phyloP scores from a whole-genome alignment of 1,140 invertebrate genomes.

The Gryllus bimaculatus region DNA sequence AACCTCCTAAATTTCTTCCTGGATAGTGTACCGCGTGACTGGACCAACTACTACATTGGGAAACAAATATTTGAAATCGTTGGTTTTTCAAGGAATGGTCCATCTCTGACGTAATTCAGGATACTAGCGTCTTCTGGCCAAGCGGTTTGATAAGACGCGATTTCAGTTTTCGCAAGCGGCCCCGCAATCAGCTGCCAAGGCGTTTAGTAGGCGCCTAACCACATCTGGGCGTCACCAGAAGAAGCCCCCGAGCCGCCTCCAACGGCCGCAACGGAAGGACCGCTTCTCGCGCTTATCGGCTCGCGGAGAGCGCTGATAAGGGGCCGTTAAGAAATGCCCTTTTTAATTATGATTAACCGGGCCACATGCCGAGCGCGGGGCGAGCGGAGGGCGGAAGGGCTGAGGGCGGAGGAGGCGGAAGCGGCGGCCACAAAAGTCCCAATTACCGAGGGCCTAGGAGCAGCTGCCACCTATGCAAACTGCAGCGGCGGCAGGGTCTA shows the following conservation, averaged over 20 bases:
- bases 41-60: too few species aligned
- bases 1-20: too few species aligned
- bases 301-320: not conserved
- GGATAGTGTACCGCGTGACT: too few species aligned
- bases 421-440: not conserved
- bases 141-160: too few species aligned
- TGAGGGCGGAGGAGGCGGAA: not conserved
- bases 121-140: too few species aligned
- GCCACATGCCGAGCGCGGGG: not conserved
- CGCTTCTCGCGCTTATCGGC: too few species aligned
- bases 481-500: not conserved
- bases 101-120: too few species aligned
- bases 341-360: not conserved
- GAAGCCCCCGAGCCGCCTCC: not conserved
- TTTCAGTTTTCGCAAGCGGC: too few species aligned
- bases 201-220: not conserved
- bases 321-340: not conserved
- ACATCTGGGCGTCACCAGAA: not conserved
- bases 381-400: not conserved
- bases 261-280: too few species aligned
- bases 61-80: too few species aligned
- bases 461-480: slow-evolving; percentile 2
- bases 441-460: not conserved
- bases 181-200: too few species aligned
- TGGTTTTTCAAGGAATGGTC: too few species aligned